Percentiles rank a stretch among this genome's conserved stretches.
phyloP scores from a whole-genome alignment of 1,140 invertebrate species.

The Psix sp. region DNA sequence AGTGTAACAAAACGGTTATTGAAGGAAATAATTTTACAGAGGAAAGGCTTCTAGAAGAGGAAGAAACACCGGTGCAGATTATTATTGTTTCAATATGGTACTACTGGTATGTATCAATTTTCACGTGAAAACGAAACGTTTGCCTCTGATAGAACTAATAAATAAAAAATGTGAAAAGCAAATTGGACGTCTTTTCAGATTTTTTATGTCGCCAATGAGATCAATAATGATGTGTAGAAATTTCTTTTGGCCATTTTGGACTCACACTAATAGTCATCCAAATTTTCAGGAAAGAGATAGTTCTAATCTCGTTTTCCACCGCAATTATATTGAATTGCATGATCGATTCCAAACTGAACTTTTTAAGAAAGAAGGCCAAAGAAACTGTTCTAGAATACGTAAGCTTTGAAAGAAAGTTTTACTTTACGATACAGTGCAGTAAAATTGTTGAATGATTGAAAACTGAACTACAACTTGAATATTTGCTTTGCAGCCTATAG shows the following conservation, averaged over 20 bases:
- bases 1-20: slow-evolving; percentile 60
- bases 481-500: slow-evolving; percentile 62
- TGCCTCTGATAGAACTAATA: no score
- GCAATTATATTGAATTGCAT: slow-evolving; percentile 81
- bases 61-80: slow-evolving; percentile 78
- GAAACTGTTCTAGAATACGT: slow-evolving; percentile 56
- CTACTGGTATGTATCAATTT: slow-evolving; percentile 81
- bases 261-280: no score
- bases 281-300: slow-evolving; percentile 85
- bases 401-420: slow-evolving; percentile 12
- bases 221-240: no score
- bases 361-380: slow-evolving; percentile 52
- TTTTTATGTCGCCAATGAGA: no score
- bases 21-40: slow-evolving; percentile 29
- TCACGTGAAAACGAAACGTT: no score
- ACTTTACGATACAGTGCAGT: slow-evolving; percentile 1
- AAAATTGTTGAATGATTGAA: no score
- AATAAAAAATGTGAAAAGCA: no score
- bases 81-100: slow-evolving; percentile 86
- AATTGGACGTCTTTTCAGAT: no score
- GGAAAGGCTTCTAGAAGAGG: slow-evolving; percentile 49
- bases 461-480: slow-evolving; percentile 3
- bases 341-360: slow-evolving; percentile 74
- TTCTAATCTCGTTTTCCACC: slow-evolving; percentile 82
- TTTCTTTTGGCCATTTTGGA: no score